A percentile compares a stretch with the other conserved stretches of the same genome.
These are phyloP conservation scores for Porites divaricata DNA, from an alignment of 92 coral and sea anemone species.

Conservation along the genomic window DNA sequence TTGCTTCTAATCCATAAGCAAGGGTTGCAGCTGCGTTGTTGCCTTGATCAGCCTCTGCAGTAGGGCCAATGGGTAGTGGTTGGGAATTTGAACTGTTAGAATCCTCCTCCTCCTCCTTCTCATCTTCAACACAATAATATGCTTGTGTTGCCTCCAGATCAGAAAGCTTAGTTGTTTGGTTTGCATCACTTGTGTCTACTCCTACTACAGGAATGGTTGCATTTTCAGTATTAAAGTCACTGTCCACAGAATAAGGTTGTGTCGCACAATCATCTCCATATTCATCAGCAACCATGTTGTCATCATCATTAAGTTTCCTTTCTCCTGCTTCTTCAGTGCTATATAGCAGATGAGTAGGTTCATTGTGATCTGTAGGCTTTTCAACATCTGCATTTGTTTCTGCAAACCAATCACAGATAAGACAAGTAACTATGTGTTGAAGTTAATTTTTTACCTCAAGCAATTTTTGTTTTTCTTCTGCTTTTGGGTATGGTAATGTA, in stretches of 20 bases:
- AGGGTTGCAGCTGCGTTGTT: constrained; percentile 43
- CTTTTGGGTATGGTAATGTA: too few species aligned
- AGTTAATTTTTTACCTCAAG: too few species aligned
- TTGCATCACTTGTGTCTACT: background rate
- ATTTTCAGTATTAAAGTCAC: constrained; percentile 13
- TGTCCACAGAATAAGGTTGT: constrained; percentile 50
- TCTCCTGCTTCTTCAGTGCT: background rate
- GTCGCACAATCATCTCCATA: constrained; percentile 53
- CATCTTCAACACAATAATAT: constrained; percentile 47
- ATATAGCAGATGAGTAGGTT: constrained; percentile 34
- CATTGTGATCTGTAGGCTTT: background rate
- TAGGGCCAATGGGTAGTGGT: constrained; percentile 23
- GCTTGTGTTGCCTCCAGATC: constrained; percentile 72
- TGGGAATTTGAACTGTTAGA: constrained; percentile 30
- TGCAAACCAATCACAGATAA: background rate
- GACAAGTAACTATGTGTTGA: background rate
- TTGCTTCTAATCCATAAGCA: constrained; percentile 71
- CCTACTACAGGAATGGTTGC: constrained; percentile 19
- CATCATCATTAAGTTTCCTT: constrained; percentile 19
- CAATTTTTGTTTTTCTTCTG: too few species aligned
- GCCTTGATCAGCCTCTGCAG: background rate
- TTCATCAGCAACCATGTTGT: constrained; percentile 12
- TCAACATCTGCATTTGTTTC: background rate
- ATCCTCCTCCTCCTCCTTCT: constrained; percentile 13
- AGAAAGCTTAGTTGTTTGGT: constrained; percentile 18